Base-by-base conservation (phyloP, 1,140 invertebrate genomes). In the Trissolcus basalis region DNA sequence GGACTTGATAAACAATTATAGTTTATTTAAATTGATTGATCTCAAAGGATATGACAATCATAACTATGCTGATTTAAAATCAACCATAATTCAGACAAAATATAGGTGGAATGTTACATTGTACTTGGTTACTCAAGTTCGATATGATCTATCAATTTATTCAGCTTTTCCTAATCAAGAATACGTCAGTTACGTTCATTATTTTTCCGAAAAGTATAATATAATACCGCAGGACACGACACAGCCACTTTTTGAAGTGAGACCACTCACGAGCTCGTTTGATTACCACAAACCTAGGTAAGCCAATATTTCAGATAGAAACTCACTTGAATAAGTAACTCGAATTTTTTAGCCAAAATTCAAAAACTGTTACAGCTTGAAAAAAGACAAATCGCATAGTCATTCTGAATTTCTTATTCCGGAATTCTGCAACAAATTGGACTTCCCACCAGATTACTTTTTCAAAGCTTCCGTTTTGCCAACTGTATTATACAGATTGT, bases 221-320 rank as follows among this genome's bases (percentile, higher is more conserved):
- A 83, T 94, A 0, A 81, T 84, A 3, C 92, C 98, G 19, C 86
- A 92, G 15, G 92, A 97, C 80, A n/a, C 74, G 86, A 11, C 85
- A 90, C 96, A 98, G 84, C 94, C 95, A 10, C 82, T 99, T 49
- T 81, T 99, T 0, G 95, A 97, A 89, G 98, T 99, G 0, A 94
- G 96, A 84, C 91, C 93, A 43, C 92, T 97, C 8, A 94, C 95
- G 0, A 91, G 90, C 3, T 90, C 93, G 58, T 85, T 96, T 4
- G 96, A 97, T 88, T 93, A 92, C 56, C 90, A 94, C 83, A 64
- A 74, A 48, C 59, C 59, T 50, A 11, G 35, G 67, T 70, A 10
- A 39, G n/a, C 13, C 4, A 8, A 60, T 49, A 49, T 32, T 39
- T 13, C 48, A 12, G n/a, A 4, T 56, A 33, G 4, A 27, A 27